Evolutionary conservation across 2,113 vertebrate genomes (phyloP).

Genomic region (Myrmophylax atrothorax): DNA sequence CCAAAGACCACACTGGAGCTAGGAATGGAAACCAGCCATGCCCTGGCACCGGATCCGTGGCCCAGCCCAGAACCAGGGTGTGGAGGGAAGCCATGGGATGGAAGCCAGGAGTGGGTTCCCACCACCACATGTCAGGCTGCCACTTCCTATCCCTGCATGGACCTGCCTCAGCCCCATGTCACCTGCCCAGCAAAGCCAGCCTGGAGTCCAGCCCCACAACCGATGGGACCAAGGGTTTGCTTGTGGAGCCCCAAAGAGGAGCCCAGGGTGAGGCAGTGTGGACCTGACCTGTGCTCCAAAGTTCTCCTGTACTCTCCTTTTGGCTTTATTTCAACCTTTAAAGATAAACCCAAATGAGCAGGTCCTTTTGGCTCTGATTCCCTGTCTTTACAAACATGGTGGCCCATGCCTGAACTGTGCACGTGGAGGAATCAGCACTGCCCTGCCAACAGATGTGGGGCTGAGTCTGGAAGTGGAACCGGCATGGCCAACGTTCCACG

Average conservation of each 20-base stretch:
- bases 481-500: rapidly evolving
- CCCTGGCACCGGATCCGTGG: rapidly evolving
- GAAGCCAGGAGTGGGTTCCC: background rate
- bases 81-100: background rate
- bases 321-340: background rate
- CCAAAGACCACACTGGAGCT: background rate
- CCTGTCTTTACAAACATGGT: rapidly evolving
- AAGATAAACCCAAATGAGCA: background rate
- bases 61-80: background rate
- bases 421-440: rapidly evolving
- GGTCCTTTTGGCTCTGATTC: rapidly evolving
- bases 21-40: background rate
- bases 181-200: background rate
- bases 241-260: background rate
- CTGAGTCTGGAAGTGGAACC: rapidly evolving
- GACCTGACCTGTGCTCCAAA: background rate
- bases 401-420: rapidly evolving
- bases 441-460: rapidly evolving
- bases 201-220: background rate
- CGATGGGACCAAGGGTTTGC: background rate
- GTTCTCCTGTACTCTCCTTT: background rate
- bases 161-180: rapidly evolving
- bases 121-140: background rate
- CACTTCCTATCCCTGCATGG: background rate
- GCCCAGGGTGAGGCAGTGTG: background rate